A percentile compares a stretch with the other conserved stretches of the same genome.
These are phyloP conservation scores for Spialia ferax DNA, from an alignment of 2,888 invertebrate genomes.

Conservation along the genomic window DNA sequence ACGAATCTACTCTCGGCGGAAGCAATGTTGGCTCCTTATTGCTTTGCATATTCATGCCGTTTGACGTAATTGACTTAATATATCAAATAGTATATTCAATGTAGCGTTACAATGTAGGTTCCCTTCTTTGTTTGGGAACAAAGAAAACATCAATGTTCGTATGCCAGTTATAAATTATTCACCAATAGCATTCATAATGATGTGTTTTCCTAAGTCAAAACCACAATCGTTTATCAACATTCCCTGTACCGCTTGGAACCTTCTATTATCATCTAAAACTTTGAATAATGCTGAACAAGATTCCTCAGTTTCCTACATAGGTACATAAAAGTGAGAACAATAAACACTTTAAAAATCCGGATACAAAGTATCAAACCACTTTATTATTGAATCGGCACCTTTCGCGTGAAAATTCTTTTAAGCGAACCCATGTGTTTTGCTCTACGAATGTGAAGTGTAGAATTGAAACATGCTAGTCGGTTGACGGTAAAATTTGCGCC, in stretches of 20 bases:
- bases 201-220: too few relatives aligned
- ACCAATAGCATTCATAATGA: too few relatives aligned
- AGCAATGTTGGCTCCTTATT: conserved; percentile 29
- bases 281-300: too few relatives aligned
- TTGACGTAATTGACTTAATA: conserved; percentile 57
- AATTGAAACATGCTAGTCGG: conserved; percentile 60
- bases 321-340: neutral
- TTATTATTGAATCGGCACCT: conserved; percentile 11
- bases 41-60: conserved; percentile 60
- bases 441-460: conserved; percentile 46
- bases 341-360: neutral
- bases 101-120: neutral
- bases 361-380: neutral
- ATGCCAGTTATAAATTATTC: too few relatives aligned
- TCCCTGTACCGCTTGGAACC: too few relatives aligned
- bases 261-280: too few relatives aligned
- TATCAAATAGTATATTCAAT: conserved; percentile 39
- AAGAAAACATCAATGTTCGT: too few relatives aligned
- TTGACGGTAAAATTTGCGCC: conserved; percentile 64
- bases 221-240: too few relatives aligned
- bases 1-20: conserved; percentile 20
- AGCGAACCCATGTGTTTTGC: conserved; percentile 18
- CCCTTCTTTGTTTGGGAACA: neutral
- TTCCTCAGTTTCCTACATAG: too few relatives aligned
- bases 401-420: conserved; percentile 22